These are phyloP conservation scores for Lumbricus terrestris DNA, from an alignment of 2,888 invertebrate species.

Conservation along the genomic window DNA sequence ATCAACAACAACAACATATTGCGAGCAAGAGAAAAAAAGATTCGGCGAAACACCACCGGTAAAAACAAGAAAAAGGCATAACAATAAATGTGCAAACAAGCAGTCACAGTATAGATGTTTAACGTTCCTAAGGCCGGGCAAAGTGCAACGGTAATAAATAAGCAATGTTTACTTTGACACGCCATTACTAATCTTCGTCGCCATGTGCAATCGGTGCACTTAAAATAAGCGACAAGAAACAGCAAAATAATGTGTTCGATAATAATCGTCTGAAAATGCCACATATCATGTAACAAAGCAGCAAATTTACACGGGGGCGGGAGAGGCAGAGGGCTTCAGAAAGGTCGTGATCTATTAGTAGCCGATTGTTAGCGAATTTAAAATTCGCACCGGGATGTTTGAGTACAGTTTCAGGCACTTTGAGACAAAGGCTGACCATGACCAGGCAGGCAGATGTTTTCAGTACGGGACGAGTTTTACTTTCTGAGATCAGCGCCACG, in stretches of 20 bases:
- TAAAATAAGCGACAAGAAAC: neutral
- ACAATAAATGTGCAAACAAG: neutral
- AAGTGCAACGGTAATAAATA: neutral
- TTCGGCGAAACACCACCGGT: slow-evolving; percentile 11
- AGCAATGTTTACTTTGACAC: neutral
- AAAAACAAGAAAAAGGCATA: neutral
- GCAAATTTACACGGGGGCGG: neutral
- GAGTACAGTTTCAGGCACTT: neutral
- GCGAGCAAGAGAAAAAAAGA: neutral
- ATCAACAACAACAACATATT: neutral
- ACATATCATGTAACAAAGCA: neutral
- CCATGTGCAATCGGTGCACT: neutral
- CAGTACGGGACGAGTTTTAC: neutral
- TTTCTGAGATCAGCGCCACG: neutral
- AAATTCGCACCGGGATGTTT: neutral
- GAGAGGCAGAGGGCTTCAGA: too few relatives aligned
- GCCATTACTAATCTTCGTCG: neutral
- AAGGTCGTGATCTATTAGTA: neutral
- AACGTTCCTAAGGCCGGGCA: neutral
- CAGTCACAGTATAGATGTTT: neutral
- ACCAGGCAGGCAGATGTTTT: neutral
- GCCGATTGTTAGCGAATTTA: neutral
- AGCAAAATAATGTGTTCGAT: neutral
- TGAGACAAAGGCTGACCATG: neutral
- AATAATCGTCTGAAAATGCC: neutral